Base-by-base conservation (phyloP, 2,113 vertebrate species). In the Rhinolophus ferrumequinum region DNA sequence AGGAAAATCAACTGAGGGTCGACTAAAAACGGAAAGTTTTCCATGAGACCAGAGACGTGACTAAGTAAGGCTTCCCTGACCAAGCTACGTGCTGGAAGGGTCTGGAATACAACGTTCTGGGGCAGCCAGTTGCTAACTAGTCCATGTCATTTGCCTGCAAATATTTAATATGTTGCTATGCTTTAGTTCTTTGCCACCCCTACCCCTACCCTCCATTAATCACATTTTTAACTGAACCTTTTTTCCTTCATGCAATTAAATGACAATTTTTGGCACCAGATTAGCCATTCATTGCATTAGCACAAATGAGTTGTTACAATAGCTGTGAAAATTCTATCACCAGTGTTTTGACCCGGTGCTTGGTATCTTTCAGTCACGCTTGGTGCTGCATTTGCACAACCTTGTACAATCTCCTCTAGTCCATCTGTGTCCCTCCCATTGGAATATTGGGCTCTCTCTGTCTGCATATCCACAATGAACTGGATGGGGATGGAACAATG, bases 351-450 rank as follows among this genome's bases (percentile, higher is more conserved):
- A 67, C 70, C 52, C 4, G 5, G 9, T 10, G 5, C 35, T 86
- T 56, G 26, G 41, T 54, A 19, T 52, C 14, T 6, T 11, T 24
- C 82, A 21, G 93, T 94, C 44, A 75, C 1, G 5, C 62, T 79
- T 26, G 52, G 54, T 70, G 24, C 30, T 70, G 38, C 8, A 28
- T 93, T 94, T 87, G 4, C 33, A 21, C 0, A 2, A 64, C 35
- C 38, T 30, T 11, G 15, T 87, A 21, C n/a, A 5, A 8, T 88
- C 79, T 95, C 22, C 15, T 58, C 12, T 13, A 41, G 91, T n/a
- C 58, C 91, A 60, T n/a, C 81, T 96, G 96, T 76, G 85, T 72
- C 66, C 19, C 52, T 93, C 87, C 81, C 52, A 0, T 21, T 50
- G 73, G 85, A 44, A 76, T 54, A 69, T 41, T 0, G 19, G 47